These are phyloP conservation scores for Nemotelus nigrinus DNA, from an alignment of 2,888 invertebrate species.

Conservation along the genomic window DNA sequence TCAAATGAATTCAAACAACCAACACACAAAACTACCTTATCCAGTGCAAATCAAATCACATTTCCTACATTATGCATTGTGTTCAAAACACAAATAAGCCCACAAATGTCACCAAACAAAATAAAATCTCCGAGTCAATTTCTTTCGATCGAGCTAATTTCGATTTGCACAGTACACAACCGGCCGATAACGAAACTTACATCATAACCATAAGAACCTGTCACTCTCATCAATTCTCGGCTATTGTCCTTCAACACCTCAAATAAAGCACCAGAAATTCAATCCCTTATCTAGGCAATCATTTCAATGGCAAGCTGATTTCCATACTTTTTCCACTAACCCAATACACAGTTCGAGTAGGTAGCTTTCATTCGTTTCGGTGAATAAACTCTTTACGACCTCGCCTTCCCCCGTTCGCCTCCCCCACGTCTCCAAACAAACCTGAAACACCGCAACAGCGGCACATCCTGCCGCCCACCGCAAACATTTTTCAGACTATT, in stretches of 20 bases:
- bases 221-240: no score
- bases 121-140: no score
- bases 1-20: no score
- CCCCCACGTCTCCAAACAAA: neutral
- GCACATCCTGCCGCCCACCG: neutral
- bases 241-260: slow-evolving; percentile 1
- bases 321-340: neutral
- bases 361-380: neutral
- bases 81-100: no score
- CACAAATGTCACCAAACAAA: no score
- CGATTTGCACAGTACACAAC: no score
- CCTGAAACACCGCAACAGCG: neutral
- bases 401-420: neutral
- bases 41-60: no score
- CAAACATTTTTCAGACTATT: slow-evolving; percentile 15
- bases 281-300: slow-evolving; percentile 7
- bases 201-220: no score
- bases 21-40: no score
- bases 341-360: neutral
- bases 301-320: neutral
- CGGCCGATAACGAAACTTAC: no score
- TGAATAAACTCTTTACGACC: neutral
- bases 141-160: no score
- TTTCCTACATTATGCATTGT: no score
- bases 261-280: neutral